A percentile compares a stretch with the other conserved stretches of the same genome.
phyloP scores from a whole-genome alignment of 2,888 invertebrate genomes.

The Petrolisthes manimaculis region DNA sequence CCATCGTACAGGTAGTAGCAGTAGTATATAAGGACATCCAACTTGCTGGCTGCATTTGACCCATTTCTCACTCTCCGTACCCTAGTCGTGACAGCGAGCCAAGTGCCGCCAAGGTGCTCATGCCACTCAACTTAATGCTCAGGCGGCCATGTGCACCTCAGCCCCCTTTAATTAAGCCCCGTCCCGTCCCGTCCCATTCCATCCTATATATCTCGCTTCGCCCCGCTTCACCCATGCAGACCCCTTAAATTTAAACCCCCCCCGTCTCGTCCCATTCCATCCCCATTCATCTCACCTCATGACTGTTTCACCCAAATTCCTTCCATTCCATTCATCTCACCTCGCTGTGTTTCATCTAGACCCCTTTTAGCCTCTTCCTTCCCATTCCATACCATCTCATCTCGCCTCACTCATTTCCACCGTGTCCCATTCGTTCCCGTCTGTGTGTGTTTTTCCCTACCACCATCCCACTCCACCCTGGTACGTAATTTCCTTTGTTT shows the following conservation, averaged over 20 bases:
- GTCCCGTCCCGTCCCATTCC: not conserved
- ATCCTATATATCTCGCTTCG: not conserved
- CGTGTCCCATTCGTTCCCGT: too few relatives aligned
- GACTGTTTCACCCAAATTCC: too few relatives aligned
- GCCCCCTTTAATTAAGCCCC: not conserved
- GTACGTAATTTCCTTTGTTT: too few relatives aligned
- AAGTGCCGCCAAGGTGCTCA: conserved; percentile 53
- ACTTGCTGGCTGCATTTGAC: conserved; percentile 31
- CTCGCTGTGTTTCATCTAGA: too few relatives aligned
- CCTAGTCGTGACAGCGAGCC: conserved; percentile 61
- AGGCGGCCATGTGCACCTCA: conserved; percentile 58
- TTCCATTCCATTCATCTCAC: too few relatives aligned
- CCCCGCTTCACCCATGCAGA: not conserved
- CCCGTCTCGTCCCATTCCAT: not conserved
- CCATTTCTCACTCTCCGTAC: conserved; percentile 43
- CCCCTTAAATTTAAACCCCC: not conserved
- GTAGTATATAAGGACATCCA: conserved; percentile 28
- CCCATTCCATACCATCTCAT: too few relatives aligned
- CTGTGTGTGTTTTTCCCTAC: too few relatives aligned
- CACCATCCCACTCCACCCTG: too few relatives aligned
- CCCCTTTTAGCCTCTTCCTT: too few relatives aligned
- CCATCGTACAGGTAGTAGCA: conserved; percentile 19
- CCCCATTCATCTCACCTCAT: too few relatives aligned
- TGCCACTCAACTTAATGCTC: conserved; percentile 62
- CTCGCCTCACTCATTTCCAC: too few relatives aligned